Base-by-base conservation (phyloP, 2,797 vertebrate genomes). In the Spinibarbus caldwelli region DNA sequence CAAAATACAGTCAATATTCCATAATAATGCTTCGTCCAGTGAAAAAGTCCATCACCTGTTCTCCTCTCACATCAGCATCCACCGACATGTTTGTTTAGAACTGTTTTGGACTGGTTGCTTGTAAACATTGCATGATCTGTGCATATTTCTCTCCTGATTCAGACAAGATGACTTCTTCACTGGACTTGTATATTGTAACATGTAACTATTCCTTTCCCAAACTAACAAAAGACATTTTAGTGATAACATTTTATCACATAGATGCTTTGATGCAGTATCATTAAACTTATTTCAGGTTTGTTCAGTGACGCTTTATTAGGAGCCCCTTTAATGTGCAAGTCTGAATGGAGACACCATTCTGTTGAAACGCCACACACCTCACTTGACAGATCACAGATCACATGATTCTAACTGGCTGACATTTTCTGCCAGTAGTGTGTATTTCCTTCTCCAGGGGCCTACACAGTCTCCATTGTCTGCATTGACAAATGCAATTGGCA, bases 401-500 rank as follows among this genome's bases (percentile, higher is more conserved):
- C 14, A 54, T 54, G 36, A 41, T 57, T 71, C n/a, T 41, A 38
- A 80, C 41, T 23, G 21, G 2, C 64, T 26, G 11, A 49, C 21
- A 34, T 31, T 26, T 71, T 38, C 79, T 70, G 34, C 47, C n/a
- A 59, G 47, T 57, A 36, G 66, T 70, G 49, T 82, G 80, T 43
- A 43, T 82, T 71, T 41, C 47, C 47, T 11, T 82, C 80, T 70
- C 21, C 17, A 75, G 73, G 70, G 36, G 86, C n/a, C 5, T 29
- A 14, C 78, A 71, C 34, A 70, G 64, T 59, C 54, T 77, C 23
- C 21, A 75, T 78, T 75, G 80, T 90, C 86, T 87, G 67, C 80
- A 80, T 82, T 87, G 78, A 84, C 80, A 87, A 89, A 88, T 89
- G 59, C n/a, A 49, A 68, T 84, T 64, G 78, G 7, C 75, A 79